Base-by-base conservation (phyloP, 2,113 vertebrate species). In the Pleuronectes platessa region DNA sequence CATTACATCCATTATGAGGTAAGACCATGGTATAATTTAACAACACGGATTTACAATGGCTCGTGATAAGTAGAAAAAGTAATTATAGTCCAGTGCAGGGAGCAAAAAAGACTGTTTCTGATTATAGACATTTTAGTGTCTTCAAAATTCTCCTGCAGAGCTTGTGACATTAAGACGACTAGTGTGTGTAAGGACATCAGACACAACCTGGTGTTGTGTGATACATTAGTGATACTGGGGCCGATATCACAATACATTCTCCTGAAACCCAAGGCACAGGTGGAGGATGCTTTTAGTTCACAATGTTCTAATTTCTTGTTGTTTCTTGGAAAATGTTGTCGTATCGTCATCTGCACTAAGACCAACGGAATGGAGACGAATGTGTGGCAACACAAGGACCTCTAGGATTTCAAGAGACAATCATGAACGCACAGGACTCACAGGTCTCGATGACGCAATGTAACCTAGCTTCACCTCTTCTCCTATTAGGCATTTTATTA, bases 1-100 rank as follows among this genome's bases (percentile, higher is more conserved):
- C 86, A 88, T 91, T 88, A 89, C 86, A 83, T 78, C 80, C 80
- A 86, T 90, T 89, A 84, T 86, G 76, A 68, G 64, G 70, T 64
- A 63, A 70, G 69, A 74, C 77, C 79, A 78, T 82, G 83, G 83
- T 86, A 73, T 87, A 89, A 89, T 90, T 90, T 77, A 81, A 86
- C 86, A 88, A 88, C 84, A 82, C 76, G 24, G 27, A 89, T 76
- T 76, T 71, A 86, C 82, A 83, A 87, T 76, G 55, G 77, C 37
- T 74, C 60, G 21, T 58, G 68, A 86, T 88, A 87, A 74, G 62
- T 66, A 71, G 23, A 76, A 78, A 89, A 88, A 86, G 81, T 78
- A 84, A 84, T 86, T 86, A 87, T 68, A 63, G 45, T 76, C 65
- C 54, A 68, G 26, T 53, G 31, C 68, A 64, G 71, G 64, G 11